Evolutionary conservation across 1,140 invertebrate genomes (phyloP).

Genomic region (Holotrichia oblita): DNA sequence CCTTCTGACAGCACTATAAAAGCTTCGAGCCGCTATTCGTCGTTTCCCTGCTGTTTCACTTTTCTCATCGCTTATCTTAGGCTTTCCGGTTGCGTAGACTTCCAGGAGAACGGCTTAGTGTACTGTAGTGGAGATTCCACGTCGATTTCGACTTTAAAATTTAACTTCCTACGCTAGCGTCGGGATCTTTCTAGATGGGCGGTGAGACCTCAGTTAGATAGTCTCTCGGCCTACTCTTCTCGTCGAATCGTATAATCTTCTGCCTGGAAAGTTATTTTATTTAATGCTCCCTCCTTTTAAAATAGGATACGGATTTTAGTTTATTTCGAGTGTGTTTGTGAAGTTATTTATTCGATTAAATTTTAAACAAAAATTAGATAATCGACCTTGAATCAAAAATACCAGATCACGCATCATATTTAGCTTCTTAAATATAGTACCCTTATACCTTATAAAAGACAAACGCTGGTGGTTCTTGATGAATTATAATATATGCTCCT

Average conservation of each 20-base stretch:
- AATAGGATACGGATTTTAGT: background rate
- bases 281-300: background rate
- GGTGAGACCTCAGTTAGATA: no score
- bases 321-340: background rate
- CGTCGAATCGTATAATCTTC: background rate
- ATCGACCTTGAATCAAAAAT: no score
- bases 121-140: background rate
- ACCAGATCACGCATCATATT: no score
- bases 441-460: no score
- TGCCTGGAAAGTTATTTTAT: background rate
- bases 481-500: no score
- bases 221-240: background rate
- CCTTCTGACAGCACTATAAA: slow-evolving; percentile 46
- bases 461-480: no score
- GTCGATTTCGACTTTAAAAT: background rate
- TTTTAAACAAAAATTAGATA: no score
- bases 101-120: background rate
- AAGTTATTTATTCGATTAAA: no score
- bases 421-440: no score
- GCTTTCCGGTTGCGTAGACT: background rate
- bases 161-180: background rate
- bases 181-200: no score
- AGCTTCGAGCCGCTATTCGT: slow-evolving; percentile 36
- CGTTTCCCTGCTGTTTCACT: background rate
- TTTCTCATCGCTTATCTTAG: background rate